Percentiles rank a stretch among this genome's conserved stretches.
Conservation (phyloP, 2,797 vertebrate species). For the Etheostoma nigrum region DNA sequence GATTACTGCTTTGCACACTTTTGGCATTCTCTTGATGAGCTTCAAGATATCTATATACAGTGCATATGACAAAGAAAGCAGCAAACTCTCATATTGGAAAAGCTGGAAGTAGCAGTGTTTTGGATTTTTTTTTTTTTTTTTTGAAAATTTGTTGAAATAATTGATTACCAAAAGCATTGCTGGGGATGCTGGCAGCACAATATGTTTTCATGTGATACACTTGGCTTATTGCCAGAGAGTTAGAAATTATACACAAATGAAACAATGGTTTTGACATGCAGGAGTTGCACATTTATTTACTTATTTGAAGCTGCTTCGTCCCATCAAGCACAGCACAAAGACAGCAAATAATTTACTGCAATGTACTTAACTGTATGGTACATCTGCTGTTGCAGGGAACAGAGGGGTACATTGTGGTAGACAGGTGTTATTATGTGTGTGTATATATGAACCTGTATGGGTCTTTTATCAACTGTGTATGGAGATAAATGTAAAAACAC, state of each 20-base stretch:
- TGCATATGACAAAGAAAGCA: too few species aligned
- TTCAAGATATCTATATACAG: too few species aligned
- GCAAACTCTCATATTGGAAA: neutral
- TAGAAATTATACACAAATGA: constrained; percentile 13
- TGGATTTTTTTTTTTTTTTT: neutral
- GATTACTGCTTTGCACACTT: too few species aligned
- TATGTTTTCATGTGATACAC: neutral
- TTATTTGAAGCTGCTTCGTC: constrained; percentile 18
- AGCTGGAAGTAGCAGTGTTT: neutral
- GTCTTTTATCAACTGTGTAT: constrained; percentile 19
- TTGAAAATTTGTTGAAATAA: neutral
- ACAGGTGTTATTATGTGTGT: constrained; percentile 7
- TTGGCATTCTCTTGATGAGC: too few species aligned
- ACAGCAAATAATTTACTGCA: constrained; percentile 15
- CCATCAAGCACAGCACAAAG: constrained; percentile 23
- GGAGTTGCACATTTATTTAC: constrained; percentile 17
- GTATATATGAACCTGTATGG: constrained; percentile 9
- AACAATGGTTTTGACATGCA: constrained; percentile 14
- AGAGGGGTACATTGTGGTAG: constrained; percentile 3
- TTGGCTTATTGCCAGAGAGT: constrained; percentile 11
- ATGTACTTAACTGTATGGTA: constrained; percentile 17
- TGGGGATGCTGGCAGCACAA: neutral
- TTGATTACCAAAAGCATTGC: neutral
- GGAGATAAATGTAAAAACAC: constrained; percentile 22
- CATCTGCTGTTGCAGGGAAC: constrained; percentile 9